phyloP scores from a whole-genome alignment of 2,797 vertebrate genomes.

The Cossypha caffra region DNA sequence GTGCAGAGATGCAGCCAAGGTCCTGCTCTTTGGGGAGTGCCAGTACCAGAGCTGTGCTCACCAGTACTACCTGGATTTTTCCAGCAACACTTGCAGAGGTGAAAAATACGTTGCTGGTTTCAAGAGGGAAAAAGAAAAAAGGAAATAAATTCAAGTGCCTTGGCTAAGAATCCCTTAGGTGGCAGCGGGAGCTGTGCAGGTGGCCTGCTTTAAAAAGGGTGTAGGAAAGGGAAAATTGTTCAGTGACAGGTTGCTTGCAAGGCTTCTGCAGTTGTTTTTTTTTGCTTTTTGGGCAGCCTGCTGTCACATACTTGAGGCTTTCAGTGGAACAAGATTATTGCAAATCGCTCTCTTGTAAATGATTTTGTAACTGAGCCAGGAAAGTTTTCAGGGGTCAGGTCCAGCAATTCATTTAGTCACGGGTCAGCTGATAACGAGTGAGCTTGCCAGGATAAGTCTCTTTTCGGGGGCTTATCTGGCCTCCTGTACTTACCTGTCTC shows the following conservation, averaged over 20 bases:
- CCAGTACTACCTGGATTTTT: constrained; percentile 91
- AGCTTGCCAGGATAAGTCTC: constrained; percentile 50
- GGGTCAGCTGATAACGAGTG: constrained; percentile 44
- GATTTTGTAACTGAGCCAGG: constrained; percentile 46
- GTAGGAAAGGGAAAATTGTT: neutral
- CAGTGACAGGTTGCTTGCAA: neutral
- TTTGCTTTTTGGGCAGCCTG: neutral
- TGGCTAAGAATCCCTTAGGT: fast-evolving
- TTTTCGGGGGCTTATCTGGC: neutral
- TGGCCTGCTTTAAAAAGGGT: neutral
- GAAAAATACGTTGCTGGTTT: neutral
- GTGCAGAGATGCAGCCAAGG: constrained; percentile 87
- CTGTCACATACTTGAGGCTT: constrained; percentile 14
- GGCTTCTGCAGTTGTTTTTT: neutral
- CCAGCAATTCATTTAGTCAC: constrained; percentile 49
- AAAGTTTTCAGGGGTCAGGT: constrained; percentile 41
- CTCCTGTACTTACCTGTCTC: constrained; percentile 32
- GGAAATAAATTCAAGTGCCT: neutral
- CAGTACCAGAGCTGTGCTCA: constrained; percentile 89
- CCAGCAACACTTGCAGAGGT: constrained; percentile 88
- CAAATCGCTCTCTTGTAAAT: constrained; percentile 55
- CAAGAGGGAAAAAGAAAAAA: neutral
- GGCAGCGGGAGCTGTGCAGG: neutral
- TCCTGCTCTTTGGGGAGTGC: constrained; percentile 93
- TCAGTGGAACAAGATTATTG: constrained; percentile 47